Percentiles rank a stretch among this genome's conserved stretches.
These are phyloP conservation scores for Hybognathus amarus DNA, from an alignment of 2,797 vertebrate species.

Conservation along the genomic window DNA sequence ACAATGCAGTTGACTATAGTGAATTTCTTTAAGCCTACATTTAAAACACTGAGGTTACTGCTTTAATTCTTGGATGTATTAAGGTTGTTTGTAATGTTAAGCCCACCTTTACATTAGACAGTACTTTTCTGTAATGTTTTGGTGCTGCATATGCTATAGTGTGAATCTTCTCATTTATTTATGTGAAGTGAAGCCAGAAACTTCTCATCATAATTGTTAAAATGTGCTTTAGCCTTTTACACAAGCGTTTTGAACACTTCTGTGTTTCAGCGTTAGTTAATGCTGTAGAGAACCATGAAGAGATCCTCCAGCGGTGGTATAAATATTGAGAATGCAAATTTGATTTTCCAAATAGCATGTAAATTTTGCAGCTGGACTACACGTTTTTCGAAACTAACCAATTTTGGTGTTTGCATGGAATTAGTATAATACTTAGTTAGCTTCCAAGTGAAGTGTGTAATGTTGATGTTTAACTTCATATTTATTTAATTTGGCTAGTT, in stretches of 20 bases:
- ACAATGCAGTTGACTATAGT: neutral
- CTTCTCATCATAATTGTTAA: conserved; percentile 2
- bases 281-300: conserved; percentile 65
- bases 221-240: conserved; percentile 20
- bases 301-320: conserved; percentile 65
- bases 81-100: neutral
- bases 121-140: conserved; percentile 1
- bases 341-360: conserved; percentile 62
- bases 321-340: conserved; percentile 61
- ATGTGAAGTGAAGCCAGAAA: neutral
- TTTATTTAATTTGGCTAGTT: conserved; percentile 17
- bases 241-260: conserved; percentile 47
- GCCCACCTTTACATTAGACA: neutral
- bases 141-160: neutral
- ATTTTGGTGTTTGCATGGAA: conserved; percentile 53
- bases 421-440: neutral
- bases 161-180: neutral
- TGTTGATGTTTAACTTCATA: conserved; percentile 7
- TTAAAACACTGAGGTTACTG: neutral
- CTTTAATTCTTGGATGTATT: neutral
- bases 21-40: neutral
- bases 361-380: conserved; percentile 60
- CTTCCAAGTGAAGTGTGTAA: neutral
- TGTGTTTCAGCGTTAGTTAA: conserved; percentile 75
- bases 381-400: conserved; percentile 60